These are phyloP conservation scores for Centroberyx gerrardi DNA, from an alignment of 2,797 vertebrate genomes.

Conservation along the genomic window DNA sequence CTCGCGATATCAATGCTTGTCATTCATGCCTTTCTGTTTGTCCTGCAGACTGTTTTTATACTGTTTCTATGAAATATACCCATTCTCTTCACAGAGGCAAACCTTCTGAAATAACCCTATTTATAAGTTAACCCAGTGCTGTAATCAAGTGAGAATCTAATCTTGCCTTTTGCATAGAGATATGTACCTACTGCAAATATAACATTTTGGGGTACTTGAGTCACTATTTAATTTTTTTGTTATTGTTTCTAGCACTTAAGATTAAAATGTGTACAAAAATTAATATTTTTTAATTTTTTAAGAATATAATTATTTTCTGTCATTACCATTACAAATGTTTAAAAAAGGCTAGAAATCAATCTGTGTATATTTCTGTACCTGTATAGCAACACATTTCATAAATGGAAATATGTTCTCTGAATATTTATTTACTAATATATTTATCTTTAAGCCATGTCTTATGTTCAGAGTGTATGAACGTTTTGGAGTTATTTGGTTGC, in stretches of 20 bases:
- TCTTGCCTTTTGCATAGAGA: conserved; percentile 88
- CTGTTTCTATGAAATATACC: conserved; percentile 91
- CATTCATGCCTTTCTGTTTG: conserved; percentile 87
- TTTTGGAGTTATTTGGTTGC: conserved; percentile 89
- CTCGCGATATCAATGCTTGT: conserved; percentile 76
- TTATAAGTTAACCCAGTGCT: conserved; percentile 88
- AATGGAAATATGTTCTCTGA: conserved; percentile 99
- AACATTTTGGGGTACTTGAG: conserved; percentile 91
- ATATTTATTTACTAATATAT: conserved; percentile 99
- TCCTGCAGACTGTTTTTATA: conserved; percentile 88
- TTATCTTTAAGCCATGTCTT: conserved; percentile 99
- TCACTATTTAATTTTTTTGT: conserved; percentile 95
- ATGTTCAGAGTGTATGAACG: conserved; percentile 95
- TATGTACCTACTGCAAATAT: conserved; percentile 87
- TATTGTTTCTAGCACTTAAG: conserved; percentile 97
- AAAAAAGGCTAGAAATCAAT: conserved; percentile 93
- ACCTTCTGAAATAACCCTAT: conserved; percentile 84
- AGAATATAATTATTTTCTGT: conserved; percentile 93
- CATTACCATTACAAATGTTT: conserved; percentile 94
- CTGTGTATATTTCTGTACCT: conserved; percentile 98
- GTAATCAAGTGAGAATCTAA: conserved; percentile 86
- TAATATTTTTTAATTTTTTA: conserved; percentile 90
- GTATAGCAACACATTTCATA: conserved; percentile 99
- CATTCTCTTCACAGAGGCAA: conserved; percentile 84
- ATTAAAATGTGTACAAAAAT: conserved; percentile 94